Percentiles rank a stretch among this genome's conserved stretches.
Conservation (phyloP, 2,888 invertebrate genomes). For the Lordiphosa fenestrarum region DNA sequence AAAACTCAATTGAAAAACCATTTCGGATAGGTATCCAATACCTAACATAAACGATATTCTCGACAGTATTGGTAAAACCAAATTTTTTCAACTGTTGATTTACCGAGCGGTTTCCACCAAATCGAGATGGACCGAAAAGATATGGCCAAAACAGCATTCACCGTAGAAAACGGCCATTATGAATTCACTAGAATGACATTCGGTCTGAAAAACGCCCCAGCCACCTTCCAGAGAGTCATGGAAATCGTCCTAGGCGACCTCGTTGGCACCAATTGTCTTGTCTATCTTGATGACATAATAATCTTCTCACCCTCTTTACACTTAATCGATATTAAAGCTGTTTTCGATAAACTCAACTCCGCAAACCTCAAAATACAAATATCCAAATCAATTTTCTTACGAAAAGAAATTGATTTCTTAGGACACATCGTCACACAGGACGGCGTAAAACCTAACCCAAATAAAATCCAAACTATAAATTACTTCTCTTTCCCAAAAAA, state of each 20-base stretch:
- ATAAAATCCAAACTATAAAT: constrained; percentile 10
- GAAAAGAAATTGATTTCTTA: constrained; percentile 8
- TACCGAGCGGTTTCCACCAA: constrained; percentile 14
- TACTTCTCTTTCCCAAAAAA: not conserved
- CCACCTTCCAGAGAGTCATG: constrained; percentile 22
- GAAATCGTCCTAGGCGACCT: constrained; percentile 16
- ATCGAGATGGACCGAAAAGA: constrained; percentile 13
- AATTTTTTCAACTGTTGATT: constrained; percentile 10
- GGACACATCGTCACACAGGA: constrained; percentile 7
- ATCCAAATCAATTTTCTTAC: constrained; percentile 6
- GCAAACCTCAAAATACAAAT: not conserved
- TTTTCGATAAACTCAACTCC: constrained; percentile 3
- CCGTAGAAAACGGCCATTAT: constrained; percentile 12
- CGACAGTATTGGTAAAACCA: constrained; percentile 9
- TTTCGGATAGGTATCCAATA: not conserved
- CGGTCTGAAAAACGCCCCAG: constrained; percentile 5
- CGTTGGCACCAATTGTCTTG: constrained; percentile 16
- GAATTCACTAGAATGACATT: constrained; percentile 15
- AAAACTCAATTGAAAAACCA: not conserved
- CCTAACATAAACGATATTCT: not conserved
- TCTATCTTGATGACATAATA: constrained; percentile 27
- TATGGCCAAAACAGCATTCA: constrained; percentile 7
- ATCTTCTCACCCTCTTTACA: constrained; percentile 22
- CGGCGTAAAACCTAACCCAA: constrained; percentile 6
- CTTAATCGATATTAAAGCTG: constrained; percentile 10